Evolutionary conservation across 2,797 vertebrate species (phyloP).

Genomic region (Podarcis siculus): DNA sequence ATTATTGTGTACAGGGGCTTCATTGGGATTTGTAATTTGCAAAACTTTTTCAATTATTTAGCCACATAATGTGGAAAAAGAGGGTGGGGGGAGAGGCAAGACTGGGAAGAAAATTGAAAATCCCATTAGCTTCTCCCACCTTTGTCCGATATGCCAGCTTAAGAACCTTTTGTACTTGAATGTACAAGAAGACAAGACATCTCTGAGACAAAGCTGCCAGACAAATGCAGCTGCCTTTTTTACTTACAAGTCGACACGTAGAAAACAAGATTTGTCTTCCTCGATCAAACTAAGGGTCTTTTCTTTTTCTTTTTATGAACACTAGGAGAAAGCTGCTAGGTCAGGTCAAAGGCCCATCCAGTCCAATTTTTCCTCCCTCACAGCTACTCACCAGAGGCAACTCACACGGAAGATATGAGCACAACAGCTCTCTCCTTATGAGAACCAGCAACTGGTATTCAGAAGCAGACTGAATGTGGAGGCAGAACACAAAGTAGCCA

Average conservation of each 20-base stretch:
- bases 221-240: neutral
- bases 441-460: no score
- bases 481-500: no score
- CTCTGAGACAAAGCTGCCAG: neutral
- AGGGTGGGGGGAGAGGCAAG: slow-evolving; percentile 17
- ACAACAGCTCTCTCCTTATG: no score
- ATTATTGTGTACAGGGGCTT: slow-evolving; percentile 47
- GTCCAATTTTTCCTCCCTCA: no score
- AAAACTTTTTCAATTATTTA: slow-evolving; percentile 62
- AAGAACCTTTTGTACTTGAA: neutral
- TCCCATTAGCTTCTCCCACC: slow-evolving; percentile 38
- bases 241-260: neutral
- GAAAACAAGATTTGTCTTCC: neutral
- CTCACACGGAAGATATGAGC: no score
- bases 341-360: no score
- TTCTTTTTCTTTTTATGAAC: neutral
- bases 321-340: neutral
- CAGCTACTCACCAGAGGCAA: no score
- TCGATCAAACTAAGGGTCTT: neutral
- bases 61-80: slow-evolving; percentile 53
- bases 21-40: slow-evolving; percentile 55
- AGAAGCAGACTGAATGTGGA: no score
- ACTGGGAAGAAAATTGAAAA: slow-evolving; percentile 67
- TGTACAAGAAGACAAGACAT: neutral
- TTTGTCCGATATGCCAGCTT: neutral